Base-by-base conservation (phyloP, 2,797 vertebrate genomes). In the Ctenosaura bakeri region DNA sequence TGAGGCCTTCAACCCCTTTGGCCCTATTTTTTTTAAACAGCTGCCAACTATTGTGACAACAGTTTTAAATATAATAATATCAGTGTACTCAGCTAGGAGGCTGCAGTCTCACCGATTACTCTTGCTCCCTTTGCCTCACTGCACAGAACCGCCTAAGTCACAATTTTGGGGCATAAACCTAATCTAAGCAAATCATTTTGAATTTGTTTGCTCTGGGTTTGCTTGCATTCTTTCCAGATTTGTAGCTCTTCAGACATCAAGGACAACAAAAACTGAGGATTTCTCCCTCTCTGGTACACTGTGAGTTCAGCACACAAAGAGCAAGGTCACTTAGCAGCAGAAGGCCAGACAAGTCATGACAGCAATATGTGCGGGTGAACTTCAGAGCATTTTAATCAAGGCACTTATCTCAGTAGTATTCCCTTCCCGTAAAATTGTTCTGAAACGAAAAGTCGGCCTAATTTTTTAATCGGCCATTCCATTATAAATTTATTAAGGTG, bases 361-460 rank as follows among this genome's bases (percentile, higher is more conserved):
- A 81, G 88, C 88, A 81, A 83, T 90, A 88, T 94, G 94, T 96
- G 88, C 95, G 91, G 91, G 85, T 91, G 94, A 97, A 95, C 90
- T 90, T 76, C 83, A 84, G 87, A 93, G 94, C 20, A 80, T 93
- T 94, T 96, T 81, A 91, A 66, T 69, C 62, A 83, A 83, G 38
- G 38, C 35, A 46, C 24, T 46, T 69, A 69, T 13, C 66, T 32
- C 66, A 69, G 66, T 69, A 32, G 32, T 69, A 32, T 32, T 69
- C 22, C 32, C 62, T 20, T 32, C 32, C 13, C 9, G 42, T 42
- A 32, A 86, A 95, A 93, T 71, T 88, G 87, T 84, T 86, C 88
- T 79, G 85, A 85, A 94, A 76, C 77, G 85, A 42, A 95, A 92
- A 91, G 88, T 83, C 94, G 92, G 92, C 64, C 85, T 95, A 90